A percentile compares a stretch with the other conserved stretches of the same genome.
Evolutionary conservation across 2,113 vertebrate genomes (phyloP).

Genomic region (Callopanchax toddi): DNA sequence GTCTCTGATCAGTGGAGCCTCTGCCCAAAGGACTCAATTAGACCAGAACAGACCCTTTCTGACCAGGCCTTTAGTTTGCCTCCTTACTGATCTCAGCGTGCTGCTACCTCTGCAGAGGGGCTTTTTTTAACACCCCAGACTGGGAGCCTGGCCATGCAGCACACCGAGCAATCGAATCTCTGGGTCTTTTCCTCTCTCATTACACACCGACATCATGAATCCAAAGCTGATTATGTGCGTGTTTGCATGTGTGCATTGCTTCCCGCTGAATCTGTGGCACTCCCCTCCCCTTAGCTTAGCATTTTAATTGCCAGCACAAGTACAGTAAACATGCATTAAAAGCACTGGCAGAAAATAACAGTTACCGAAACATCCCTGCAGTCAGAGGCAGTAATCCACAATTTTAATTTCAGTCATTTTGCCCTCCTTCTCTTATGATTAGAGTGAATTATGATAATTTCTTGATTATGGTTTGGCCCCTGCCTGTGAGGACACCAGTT

Average conservation of each 20-base stretch:
- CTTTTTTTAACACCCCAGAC: constrained; percentile 51
- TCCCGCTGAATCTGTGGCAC: constrained; percentile 52
- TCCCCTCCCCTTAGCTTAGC: constrained; percentile 51
- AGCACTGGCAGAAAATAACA: constrained; percentile 59
- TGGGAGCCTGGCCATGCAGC: constrained; percentile 51
- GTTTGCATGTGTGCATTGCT: constrained; percentile 18
- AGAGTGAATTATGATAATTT: constrained; percentile 84
- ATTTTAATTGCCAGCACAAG: constrained; percentile 55
- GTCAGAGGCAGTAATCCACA: constrained; percentile 61
- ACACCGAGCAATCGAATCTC: constrained; percentile 49
- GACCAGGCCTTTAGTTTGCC: constrained; percentile 61
- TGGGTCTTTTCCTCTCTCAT: constrained; percentile 51
- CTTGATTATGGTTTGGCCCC: constrained; percentile 78
- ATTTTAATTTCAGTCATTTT: constrained; percentile 72
- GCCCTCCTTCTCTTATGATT: constrained; percentile 78
- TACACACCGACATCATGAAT: constrained; percentile 48
- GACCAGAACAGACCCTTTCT: constrained; percentile 77
- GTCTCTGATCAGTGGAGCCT: constrained; percentile 80
- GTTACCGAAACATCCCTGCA: constrained; percentile 47
- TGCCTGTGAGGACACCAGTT: constrained; percentile 70
- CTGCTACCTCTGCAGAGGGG: constrained; percentile 60
- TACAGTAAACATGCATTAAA: constrained; percentile 62
- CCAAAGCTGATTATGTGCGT: constrained; percentile 46
- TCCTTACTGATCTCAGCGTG: constrained; percentile 57
- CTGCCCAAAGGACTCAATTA: constrained; percentile 85